Percentiles rank a stretch among this genome's conserved stretches.
Evolutionary conservation across 2,888 invertebrate species (phyloP).

Genomic region (Tenthredo notha): DNA sequence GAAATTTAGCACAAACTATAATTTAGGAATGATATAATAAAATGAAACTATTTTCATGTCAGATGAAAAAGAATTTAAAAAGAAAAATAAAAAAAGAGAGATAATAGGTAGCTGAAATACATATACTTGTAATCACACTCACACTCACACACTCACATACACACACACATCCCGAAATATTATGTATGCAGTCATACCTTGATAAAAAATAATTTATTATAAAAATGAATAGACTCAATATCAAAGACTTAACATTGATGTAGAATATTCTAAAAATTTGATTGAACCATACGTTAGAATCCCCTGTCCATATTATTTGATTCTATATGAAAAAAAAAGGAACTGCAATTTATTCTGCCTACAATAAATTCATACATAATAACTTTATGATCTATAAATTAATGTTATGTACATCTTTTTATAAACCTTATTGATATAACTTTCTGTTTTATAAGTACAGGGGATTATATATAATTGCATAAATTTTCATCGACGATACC

Average conservation of each 20-base stretch:
- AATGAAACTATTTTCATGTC: constrained; percentile 10
- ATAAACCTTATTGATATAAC: background rate
- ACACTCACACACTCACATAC: background rate
- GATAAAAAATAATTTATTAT: background rate
- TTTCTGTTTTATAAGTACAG: background rate
- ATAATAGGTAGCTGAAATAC: background rate
- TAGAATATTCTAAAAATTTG: constrained; percentile 29
- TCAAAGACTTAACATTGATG: background rate
- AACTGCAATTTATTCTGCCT: too few species aligned
- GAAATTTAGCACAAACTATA: background rate
- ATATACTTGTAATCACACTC: background rate
- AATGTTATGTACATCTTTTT: background rate
- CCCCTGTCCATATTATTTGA: background rate
- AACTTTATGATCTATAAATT: background rate
- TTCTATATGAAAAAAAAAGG: background rate
- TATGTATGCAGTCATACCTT: background rate
- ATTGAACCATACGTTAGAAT: background rate
- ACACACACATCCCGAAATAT: background rate
- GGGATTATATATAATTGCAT: background rate
- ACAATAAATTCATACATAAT: too few species aligned
- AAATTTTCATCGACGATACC: background rate
- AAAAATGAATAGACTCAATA: background rate
- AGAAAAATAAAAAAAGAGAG: background rate
- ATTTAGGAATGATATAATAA: background rate
- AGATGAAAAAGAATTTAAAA: background rate